Evolutionary conservation across 2,797 vertebrate species (phyloP).

Genomic region (Cynopterus sphinx): DNA sequence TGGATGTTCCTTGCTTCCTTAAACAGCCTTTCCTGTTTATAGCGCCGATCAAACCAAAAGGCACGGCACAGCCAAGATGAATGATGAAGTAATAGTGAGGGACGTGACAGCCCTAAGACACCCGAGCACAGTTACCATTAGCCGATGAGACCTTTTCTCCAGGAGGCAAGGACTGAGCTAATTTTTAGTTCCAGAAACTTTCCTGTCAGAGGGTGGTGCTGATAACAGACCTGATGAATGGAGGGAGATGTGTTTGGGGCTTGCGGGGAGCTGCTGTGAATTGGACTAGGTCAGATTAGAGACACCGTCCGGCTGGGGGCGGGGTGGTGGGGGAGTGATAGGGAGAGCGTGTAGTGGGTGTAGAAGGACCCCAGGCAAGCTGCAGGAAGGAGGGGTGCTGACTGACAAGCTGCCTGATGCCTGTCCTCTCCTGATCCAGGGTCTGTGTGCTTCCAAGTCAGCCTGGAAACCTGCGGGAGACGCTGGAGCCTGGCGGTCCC

Average conservation of each 20-base stretch:
- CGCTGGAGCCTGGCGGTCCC: not conserved
- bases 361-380: not conserved
- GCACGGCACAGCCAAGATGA: not conserved
- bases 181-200: not conserved
- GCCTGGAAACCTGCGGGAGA: accelerated
- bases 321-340: too few relatives aligned
- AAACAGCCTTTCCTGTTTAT: not conserved
- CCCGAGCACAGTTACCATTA: not conserved
- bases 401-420: not conserved
- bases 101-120: not conserved
- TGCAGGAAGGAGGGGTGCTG: too few relatives aligned
- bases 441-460: not conserved
- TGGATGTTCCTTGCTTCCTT: not conserved
- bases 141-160: not conserved
- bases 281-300: not conserved
- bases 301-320: not conserved
- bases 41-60: not conserved
- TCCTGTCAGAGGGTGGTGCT: not conserved
- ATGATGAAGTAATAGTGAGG: not conserved
- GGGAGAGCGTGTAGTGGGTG: accelerated
- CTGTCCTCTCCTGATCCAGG: not conserved
- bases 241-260: not conserved
- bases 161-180: not conserved
- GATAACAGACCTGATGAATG: not conserved
- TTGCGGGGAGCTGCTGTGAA: accelerated